Evolutionary conservation across 2,888 invertebrate genomes (phyloP), one percentile per base, ranked within the genome.

Genomic region (Lycia hirtaria): DNA sequence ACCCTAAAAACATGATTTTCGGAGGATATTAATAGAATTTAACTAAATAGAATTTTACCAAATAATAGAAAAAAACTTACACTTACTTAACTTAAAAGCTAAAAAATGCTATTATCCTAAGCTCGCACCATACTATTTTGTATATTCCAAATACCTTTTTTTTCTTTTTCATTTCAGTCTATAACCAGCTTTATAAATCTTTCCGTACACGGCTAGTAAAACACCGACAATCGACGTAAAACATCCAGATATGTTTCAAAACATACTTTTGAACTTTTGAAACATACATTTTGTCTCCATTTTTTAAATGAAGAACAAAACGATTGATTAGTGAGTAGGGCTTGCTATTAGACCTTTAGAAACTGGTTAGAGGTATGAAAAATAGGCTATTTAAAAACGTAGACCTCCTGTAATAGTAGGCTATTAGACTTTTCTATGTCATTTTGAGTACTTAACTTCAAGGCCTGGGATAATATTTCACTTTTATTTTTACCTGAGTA

Each of bases 291-390:
- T n/a, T n/a, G 20, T 20, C 4, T 37, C n/a, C 37, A 20, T 37
- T 5, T 20, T 20, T 40, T 24, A 24, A 40, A 40, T 24, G 40
- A 40, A 32, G 47, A 40, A 47, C 47, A 37, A 20, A 28, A 44
- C 37, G 19, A 35, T 26, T 30, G 17, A 41, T 35, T 48, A 33
- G 4, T 10, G 2, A 14, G 32, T 17, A n/a, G 5, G 6, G n/a
- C 12, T 12, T 19, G 20, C 15, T 32, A 32, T 32, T 41, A 43
- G 4, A 5, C 2, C 10, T 53, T 43, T 37, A 37, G 6, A 43
- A 43, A 38, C 35, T 7, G 12, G 26, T 41, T 33, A 17, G 7
- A 19, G 24, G 22, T 12, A 24, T n/a, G 20, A 30, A 48, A 35
- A n/a, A 26, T 28, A 30, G 17, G 35, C 6, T n/a, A 33, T 30